Evolutionary conservation across 2,113 vertebrate genomes (phyloP).

Genomic region (Cacatua alba): DNA sequence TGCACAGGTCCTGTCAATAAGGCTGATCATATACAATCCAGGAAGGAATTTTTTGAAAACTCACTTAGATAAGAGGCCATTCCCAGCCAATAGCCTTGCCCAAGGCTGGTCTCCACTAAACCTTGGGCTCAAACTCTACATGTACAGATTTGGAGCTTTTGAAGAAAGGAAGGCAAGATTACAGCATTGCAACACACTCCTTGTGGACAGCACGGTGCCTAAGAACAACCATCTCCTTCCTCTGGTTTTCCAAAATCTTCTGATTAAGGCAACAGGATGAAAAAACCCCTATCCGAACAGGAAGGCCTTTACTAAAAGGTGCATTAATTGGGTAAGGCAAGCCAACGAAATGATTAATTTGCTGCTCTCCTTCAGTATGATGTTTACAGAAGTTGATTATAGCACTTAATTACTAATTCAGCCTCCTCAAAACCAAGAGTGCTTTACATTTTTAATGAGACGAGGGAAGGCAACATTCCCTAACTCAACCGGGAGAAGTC

Average conservation of each 20-base stretch:
- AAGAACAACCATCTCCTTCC: background rate
- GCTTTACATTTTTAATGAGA: constrained; percentile 79
- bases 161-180: background rate
- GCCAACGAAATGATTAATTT: constrained; percentile 73
- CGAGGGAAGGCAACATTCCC: constrained; percentile 64
- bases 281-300: constrained; percentile 33
- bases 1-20: background rate
- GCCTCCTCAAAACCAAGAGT: constrained; percentile 70
- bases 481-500: constrained; percentile 64
- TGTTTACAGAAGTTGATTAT: constrained; percentile 80
- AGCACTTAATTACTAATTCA: constrained; percentile 81
- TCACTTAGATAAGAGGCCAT: background rate
- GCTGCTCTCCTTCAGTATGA: constrained; percentile 67
- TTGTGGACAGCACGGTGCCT: background rate
- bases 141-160: background rate
- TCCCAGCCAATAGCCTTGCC: background rate
- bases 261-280: background rate
- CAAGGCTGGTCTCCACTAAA: background rate
- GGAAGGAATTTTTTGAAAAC: background rate
- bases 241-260: background rate
- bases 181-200: background rate
- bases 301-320: constrained; percentile 63
- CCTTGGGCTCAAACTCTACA: background rate
- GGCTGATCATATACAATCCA: background rate
- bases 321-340: constrained; percentile 67